Evolutionary conservation across 2,888 invertebrate genomes (phyloP), one percentile per base, ranked within the genome.

Genomic region (Apamea crenata): DNA sequence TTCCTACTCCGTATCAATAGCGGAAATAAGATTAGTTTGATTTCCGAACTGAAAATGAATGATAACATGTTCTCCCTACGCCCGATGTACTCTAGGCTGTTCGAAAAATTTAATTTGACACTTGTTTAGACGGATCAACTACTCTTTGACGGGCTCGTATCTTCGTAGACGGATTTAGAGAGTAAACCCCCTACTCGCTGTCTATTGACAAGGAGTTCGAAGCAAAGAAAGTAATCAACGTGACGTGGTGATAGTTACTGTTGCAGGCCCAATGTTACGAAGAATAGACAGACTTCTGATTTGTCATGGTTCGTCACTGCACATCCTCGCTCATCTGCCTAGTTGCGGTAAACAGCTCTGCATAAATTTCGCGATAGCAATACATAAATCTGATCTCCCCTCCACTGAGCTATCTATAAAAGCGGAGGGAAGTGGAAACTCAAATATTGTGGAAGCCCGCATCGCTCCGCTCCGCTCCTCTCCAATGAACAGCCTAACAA

Each of bases 401-500:
- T 74, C 32, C 1, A 32, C 5, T 50, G 18, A 29, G 32, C 25
- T 25, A 18, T n/a, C 2, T n/a, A 12, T 32, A 18, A 6, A 29
- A 63, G 25, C 18, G 5, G 21, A 29, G 29, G 14, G 29, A 25
- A 40, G 21, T 10, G 29, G 2, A 50, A 40, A 4, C 16, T 18
- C 3, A 32, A 2, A 18, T 71, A 56, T 80, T 50, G 25, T 50
- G 6, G 18, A 56, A 36, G 18, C 18, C 3, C 2, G 32, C 32
- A 61, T 36, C 32, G 40, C 16, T 76, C 50, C 44, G 40, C 50
- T 83, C 8, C 1, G 21, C 53, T 47, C n/a, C n/a, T 4, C 10
- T 44, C 14, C 16, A 32, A 44, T 53, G 29, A 0, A 10, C 53
- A 68, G 6, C 21, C 32, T 78, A 65, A 84, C 50, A 73, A 50